phyloP scores from a whole-genome alignment of 2,888 invertebrate genomes.

The Agriopis marginaria region DNA sequence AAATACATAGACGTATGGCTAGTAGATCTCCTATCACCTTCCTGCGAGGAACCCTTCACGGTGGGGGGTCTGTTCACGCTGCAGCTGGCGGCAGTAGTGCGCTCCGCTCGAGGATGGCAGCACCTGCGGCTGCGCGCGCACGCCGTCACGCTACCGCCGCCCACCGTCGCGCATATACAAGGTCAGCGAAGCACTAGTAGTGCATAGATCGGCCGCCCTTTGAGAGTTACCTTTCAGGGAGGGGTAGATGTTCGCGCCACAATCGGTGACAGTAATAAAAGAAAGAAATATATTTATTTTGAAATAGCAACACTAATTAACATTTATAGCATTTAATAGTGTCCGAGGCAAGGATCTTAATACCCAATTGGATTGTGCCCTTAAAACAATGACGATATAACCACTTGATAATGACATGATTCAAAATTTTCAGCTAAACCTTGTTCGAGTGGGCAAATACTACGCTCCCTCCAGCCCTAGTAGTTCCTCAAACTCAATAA shows the following conservation, averaged over 20 bases:
- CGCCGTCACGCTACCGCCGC: conserved; percentile 86
- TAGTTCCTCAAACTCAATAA: no score
- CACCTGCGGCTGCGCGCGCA: conserved; percentile 94
- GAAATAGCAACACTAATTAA: no score
- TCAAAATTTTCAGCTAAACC: no score
- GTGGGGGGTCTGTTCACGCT: conserved; percentile 97
- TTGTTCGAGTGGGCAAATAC: no score
- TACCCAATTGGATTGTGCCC: no score
- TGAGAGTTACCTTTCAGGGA: neutral
- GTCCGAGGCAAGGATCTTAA: no score
- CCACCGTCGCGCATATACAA: conserved; percentile 53
- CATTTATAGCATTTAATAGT: no score
- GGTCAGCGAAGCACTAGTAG: conserved; percentile 36
- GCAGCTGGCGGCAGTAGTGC: conserved; percentile 97
- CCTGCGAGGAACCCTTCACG: conserved; percentile 93
- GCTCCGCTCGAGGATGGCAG: conserved; percentile 96
- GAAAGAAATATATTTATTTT: no score
- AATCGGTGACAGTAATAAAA: no score
- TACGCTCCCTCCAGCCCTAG: no score
- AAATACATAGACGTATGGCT: conserved; percentile 99
- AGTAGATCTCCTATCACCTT: conserved; percentile 94
- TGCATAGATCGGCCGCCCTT: neutral
- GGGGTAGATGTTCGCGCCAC: neutral
- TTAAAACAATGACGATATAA: no score
- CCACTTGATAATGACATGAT: no score